Conservation (phyloP, 2,797 vertebrate genomes). For the Crocidura indochinensis region DNA sequence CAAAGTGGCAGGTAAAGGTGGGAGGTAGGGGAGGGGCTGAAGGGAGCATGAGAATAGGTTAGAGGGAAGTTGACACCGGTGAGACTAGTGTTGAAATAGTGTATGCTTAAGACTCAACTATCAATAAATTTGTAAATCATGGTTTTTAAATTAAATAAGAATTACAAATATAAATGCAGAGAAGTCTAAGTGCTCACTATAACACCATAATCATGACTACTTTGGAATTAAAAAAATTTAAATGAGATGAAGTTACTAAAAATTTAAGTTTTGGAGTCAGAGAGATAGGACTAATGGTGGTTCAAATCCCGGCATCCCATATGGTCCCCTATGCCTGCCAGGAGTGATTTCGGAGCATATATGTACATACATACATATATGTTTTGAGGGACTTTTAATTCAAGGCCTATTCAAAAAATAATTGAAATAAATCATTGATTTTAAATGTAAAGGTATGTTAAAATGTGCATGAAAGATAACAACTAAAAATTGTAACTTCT, state of each 20-base stretch:
- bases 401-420: slow-evolving; percentile 25
- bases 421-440: slow-evolving; percentile 56
- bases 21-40: too few relatives aligned
- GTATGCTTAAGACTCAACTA: too few relatives aligned
- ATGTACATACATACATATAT: background rate
- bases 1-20: too few relatives aligned
- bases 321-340: too few relatives aligned
- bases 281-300: too few relatives aligned
- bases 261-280: background rate
- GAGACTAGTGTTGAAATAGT: too few relatives aligned
- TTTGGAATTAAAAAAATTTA: slow-evolving; percentile 2
- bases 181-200: background rate
- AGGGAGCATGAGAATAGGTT: too few relatives aligned
- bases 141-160: too few relatives aligned
- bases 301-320: too few relatives aligned
- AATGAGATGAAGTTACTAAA: slow-evolving; percentile 41
- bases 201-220: slow-evolving; percentile 6
- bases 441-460: slow-evolving; percentile 42
- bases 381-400: background rate
- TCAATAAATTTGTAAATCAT: too few relatives aligned
- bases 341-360: too few relatives aligned
- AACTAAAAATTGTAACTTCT: slow-evolving; percentile 17
- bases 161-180: background rate
- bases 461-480: background rate
- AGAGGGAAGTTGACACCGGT: too few relatives aligned